Base-by-base conservation (phyloP, 1,140 invertebrate genomes). In the Orchestia grillus region DNA sequence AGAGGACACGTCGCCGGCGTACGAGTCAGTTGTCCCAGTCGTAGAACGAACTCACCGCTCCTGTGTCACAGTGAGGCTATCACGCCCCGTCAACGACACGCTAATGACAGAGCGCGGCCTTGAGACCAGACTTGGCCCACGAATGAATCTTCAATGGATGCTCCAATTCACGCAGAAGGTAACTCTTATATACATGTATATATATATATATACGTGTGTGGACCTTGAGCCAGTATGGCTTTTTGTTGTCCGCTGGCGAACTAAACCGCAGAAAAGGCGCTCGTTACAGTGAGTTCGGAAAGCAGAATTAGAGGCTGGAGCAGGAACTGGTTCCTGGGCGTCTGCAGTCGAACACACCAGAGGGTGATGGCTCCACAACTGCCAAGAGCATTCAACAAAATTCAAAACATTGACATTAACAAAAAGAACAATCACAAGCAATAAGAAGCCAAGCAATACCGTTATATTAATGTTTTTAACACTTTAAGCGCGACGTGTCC, bases 271-370 rank as follows among this genome's bases (percentile, higher is more conserved):
- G 88, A 8, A 43, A 42, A 90, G 88, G 88, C 88, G 88, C 88
- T 90, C 88, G 88, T 41, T 90, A 77, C 62, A 77, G 62, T 19
- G 62, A 23, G 62, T 23, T 77, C 62, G 62, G 62, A 77, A 77
- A 90, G 42, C 88, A 90, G 88, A 90, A 90, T 90, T 90, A 90
- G 88, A 90, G 88, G 88, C 42, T 90, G 4, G 88, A 77, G 88
- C 43, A 90, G 88, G 88, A 90, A 90, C 88, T 42, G 88, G 88
- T 90, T 90, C 88, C 43, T 42, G 41, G 43, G 36, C 36, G n/a
- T 90, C 88, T 16, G 88, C 88, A 4, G 28, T 0, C 88, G 88
- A 90, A 28, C 43, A 44, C 88, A 41, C 28, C 88, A 8, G 88
- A 90, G 62, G 62, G 28, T 77, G 62, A 77, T 77, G 28, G 62